Conservation (phyloP, 2,113 vertebrate species). For the Gyps fulvus region DNA sequence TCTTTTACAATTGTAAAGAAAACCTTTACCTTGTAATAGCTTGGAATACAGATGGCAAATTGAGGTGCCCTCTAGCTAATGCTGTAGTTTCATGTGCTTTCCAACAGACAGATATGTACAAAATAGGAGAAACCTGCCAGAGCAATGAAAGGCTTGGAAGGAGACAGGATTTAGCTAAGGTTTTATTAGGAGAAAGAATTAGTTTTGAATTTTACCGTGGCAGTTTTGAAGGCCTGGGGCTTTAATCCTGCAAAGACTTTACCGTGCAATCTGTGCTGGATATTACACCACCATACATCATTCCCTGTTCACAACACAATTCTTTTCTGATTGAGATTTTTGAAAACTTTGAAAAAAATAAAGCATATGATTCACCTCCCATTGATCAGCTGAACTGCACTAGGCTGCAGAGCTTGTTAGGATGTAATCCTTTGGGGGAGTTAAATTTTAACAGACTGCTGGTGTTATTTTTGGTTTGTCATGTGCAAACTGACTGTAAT, state of each 20-base stretch:
- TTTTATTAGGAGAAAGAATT: slow-evolving; percentile 11
- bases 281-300: background rate
- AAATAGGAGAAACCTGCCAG: background rate
- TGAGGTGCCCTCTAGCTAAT: slow-evolving; percentile 23
- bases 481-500: slow-evolving; percentile 27
- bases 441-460: slow-evolving; percentile 50
- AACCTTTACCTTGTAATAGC: background rate
- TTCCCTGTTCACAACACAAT: background rate
- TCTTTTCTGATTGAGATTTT: background rate
- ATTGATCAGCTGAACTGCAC: slow-evolving; percentile 50
- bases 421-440: slow-evolving; percentile 34
- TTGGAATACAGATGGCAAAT: background rate
- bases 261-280: background rate
- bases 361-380: slow-evolving; percentile 34
- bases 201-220: background rate
- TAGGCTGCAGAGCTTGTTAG: background rate
- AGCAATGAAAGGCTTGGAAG: background rate
- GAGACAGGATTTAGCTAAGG: background rate
- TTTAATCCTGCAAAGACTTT: slow-evolving; percentile 1
- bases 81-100: background rate
- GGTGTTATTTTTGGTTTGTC: slow-evolving; percentile 44
- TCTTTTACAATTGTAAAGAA: background rate
- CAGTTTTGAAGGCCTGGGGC: background rate
- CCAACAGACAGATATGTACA: background rate
- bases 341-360: background rate